Evolutionary conservation across 1,140 invertebrate genomes (phyloP).

Genomic region (Drosophila pruinosa): DNA sequence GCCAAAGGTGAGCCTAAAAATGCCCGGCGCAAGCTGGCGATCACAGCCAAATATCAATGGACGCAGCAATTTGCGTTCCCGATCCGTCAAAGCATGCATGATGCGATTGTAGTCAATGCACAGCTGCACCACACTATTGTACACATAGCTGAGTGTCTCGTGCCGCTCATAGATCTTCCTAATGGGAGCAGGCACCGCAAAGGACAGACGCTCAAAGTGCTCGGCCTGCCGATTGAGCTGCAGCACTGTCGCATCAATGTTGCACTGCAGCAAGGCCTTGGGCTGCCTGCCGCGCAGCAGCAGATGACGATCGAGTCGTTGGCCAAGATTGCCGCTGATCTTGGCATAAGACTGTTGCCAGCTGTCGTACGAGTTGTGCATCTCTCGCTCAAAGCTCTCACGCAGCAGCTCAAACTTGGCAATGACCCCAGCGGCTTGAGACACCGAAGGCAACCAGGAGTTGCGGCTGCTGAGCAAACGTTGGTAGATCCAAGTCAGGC

Average conservation of each 20-base stretch:
- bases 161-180: slow-evolving; percentile 86
- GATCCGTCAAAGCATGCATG: slow-evolving; percentile 85
- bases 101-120: slow-evolving; percentile 93
- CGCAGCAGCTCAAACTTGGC: slow-evolving; percentile 61
- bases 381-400: slow-evolving; percentile 56
- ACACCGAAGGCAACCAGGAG: slow-evolving; percentile 67
- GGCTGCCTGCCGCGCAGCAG: slow-evolving; percentile 87
- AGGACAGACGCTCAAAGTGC: slow-evolving; percentile 84
- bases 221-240: slow-evolving; percentile 70
- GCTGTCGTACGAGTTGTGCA: slow-evolving; percentile 83
- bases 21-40: slow-evolving; percentile 91
- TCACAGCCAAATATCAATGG: slow-evolving; percentile 85
- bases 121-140: slow-evolving; percentile 89
- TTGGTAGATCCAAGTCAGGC: slow-evolving; percentile 55
- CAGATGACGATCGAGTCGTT: slow-evolving; percentile 87
- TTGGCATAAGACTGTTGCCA: slow-evolving; percentile 85
- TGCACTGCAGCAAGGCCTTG: slow-evolving; percentile 89
- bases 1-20: slow-evolving; percentile 90
- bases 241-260: slow-evolving; percentile 86
- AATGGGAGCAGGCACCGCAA: slow-evolving; percentile 84
- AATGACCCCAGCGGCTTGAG: slow-evolving; percentile 41
- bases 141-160: slow-evolving; percentile 86
- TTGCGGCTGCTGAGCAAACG: slow-evolving; percentile 41
- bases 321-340: slow-evolving; percentile 82
- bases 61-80: slow-evolving; percentile 86